A percentile compares a stretch with the other conserved stretches of the same genome.
These are phyloP conservation scores for Rissa tridactyla DNA, from an alignment of 2,113 vertebrate species.

Conservation along the genomic window DNA sequence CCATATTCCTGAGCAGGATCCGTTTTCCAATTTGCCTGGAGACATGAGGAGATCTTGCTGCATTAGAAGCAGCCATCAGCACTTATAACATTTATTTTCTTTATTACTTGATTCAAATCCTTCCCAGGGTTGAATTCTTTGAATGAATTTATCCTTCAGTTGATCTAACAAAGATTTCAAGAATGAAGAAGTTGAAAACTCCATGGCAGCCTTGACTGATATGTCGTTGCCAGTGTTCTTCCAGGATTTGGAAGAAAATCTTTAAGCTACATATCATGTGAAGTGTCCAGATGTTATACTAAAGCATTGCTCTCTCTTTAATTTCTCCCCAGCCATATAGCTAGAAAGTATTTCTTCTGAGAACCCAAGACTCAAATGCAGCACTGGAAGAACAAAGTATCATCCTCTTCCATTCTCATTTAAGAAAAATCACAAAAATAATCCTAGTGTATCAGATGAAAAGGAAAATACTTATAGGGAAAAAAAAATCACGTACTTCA, in stretches of 20 bases:
- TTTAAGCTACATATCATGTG: not conserved
- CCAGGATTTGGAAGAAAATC: not conserved
- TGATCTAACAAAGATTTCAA: not conserved
- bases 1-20: not conserved
- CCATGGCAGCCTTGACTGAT: not conserved
- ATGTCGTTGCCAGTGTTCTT: fast-evolving
- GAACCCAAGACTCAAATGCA: not conserved
- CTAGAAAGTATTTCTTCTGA: not conserved
- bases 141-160: not conserved
- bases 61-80: not conserved
- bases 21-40: not conserved
- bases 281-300: not conserved
- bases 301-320: not conserved
- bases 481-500: fast-evolving
- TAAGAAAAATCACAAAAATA: not conserved
- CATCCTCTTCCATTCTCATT: not conserved
- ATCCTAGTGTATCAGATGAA: not conserved
- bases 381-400: not conserved
- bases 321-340: not conserved
- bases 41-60: not conserved
- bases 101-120: not conserved
- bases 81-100: not conserved
- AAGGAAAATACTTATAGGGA: not conserved
- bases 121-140: not conserved
- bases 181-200: not conserved